Evolutionary conservation across 1,140 invertebrate species (phyloP).

Genomic region (Aphelenchoides besseyi): DNA sequence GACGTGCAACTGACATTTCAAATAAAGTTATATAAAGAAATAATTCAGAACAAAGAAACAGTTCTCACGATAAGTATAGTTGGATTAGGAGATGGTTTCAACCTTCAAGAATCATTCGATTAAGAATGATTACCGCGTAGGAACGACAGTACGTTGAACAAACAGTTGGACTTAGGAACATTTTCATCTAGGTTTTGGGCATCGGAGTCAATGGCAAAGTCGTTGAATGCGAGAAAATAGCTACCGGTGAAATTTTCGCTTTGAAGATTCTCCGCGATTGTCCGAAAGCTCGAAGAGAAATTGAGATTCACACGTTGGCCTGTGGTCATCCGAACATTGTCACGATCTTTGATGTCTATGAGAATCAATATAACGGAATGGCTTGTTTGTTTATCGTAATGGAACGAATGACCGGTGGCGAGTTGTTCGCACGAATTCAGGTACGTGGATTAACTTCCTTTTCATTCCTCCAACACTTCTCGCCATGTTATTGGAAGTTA

Average conservation of each 20-base stretch:
- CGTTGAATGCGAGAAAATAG: constrained; percentile 71
- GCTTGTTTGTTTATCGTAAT: constrained; percentile 90
- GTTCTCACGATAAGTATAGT: too few relatives aligned
- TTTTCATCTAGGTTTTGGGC: constrained; percentile 72
- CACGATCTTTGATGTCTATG: constrained; percentile 87
- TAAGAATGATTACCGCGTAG: constrained; percentile 47
- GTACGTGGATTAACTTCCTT: constrained; percentile 72
- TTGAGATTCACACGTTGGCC: constrained; percentile 88
- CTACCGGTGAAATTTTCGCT: constrained; percentile 75
- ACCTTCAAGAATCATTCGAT: constrained; percentile 49
- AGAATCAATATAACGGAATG: constrained; percentile 83
- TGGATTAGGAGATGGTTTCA: constrained; percentile 27
- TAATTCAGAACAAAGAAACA: too few relatives aligned
- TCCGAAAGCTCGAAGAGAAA: constrained; percentile 84
- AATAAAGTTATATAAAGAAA: too few relatives aligned
- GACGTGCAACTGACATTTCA: not conserved
- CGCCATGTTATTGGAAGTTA: not conserved
- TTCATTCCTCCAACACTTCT: too few relatives aligned
- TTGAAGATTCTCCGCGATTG: constrained; percentile 86
- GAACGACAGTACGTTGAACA: constrained; percentile 31
- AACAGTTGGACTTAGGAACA: too few relatives aligned
- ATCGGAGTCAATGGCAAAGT: constrained; percentile 94
- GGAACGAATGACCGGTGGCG: constrained; percentile 97
- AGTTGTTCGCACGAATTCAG: constrained; percentile 91
- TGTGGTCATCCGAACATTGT: constrained; percentile 87